Percentiles rank a stretch among this genome's conserved stretches.
phyloP scores from a whole-genome alignment of 2,888 invertebrate genomes.

The Protophormia terraenovae region DNA sequence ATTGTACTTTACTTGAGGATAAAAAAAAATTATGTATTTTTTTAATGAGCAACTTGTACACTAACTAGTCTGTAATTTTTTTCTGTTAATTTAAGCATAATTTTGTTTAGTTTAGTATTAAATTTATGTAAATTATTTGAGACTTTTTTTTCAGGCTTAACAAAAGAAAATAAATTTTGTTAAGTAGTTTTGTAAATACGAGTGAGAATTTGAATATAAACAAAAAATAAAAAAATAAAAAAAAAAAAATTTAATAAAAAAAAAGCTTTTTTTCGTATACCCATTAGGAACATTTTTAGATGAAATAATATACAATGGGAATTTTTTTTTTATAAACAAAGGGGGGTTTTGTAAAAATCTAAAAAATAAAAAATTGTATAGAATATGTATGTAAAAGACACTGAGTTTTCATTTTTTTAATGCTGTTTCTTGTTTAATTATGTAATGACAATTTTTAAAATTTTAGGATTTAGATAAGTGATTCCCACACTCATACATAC shows the following conservation, averaged over 20 bases:
- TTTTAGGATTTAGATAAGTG: no score
- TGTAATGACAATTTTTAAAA: no score
- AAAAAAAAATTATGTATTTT: background rate
- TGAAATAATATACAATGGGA: no score
- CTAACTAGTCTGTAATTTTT: conserved; percentile 50
- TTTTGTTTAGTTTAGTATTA: conserved; percentile 34
- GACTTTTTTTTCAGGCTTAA: background rate
- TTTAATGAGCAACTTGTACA: conserved; percentile 5
- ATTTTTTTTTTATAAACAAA: no score
- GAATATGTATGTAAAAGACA: no score
- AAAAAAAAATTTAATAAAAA: conserved; percentile 2
- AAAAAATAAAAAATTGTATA: no score
- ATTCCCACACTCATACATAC: no score
- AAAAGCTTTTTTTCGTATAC: background rate
- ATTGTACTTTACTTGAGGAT: background rate
- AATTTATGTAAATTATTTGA: conserved; percentile 34
- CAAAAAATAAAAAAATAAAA: no score
- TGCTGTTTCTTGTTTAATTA: no score
- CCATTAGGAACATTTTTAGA: background rate
- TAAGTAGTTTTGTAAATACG: conserved; percentile 49
- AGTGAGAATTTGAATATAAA: conserved; percentile 16
- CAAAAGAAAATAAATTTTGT: conserved; percentile 17
- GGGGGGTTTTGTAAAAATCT: no score
- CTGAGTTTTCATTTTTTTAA: no score
- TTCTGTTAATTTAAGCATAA: background rate